Percentiles rank a stretch among this genome's conserved stretches.
Evolutionary conservation across 2,888 invertebrate genomes (phyloP).

Genomic region (Melitaea athalia): DNA sequence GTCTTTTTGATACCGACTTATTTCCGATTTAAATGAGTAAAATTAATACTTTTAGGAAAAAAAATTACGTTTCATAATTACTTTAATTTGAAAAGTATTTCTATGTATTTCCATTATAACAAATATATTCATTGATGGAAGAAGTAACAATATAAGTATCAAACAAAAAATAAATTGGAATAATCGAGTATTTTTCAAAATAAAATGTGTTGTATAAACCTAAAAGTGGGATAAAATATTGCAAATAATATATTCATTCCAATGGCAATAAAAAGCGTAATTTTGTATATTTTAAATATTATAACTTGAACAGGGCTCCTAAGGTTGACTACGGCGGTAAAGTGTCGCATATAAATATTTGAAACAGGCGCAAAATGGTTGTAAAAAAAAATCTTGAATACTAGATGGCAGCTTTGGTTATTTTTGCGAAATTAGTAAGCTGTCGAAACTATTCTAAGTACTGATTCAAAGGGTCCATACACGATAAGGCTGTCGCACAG

Average conservation of each 20-base stretch:
- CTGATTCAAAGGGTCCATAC: conserved; percentile 16
- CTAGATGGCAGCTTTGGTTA: conserved; percentile 24
- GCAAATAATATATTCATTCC: conserved; percentile 1
- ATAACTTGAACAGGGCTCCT: neutral
- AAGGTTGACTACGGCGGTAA: conserved; percentile 10
- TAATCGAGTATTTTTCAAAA: conserved; percentile 5
- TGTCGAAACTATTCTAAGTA: conserved; percentile 27
- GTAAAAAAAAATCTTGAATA: conserved; percentile 20
- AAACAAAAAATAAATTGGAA: neutral
- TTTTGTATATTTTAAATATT: conserved; percentile 8
- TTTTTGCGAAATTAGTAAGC: conserved; percentile 17
- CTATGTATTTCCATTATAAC: too few species aligned
- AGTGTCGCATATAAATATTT: conserved; percentile 10
- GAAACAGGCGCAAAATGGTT: conserved; percentile 26
- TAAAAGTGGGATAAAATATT: conserved; percentile 9
- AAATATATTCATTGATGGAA: too few species aligned
- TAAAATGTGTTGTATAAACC: neutral
- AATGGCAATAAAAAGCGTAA: conserved; percentile 11
- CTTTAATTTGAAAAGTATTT: too few species aligned
- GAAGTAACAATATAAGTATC: too few species aligned
- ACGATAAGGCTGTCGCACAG: neutral
- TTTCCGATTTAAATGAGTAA: too few species aligned
- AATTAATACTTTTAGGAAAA: too few species aligned
- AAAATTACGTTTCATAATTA: too few species aligned
- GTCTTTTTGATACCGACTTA: too few species aligned